Percentiles rank a stretch among this genome's conserved stretches.
These are phyloP conservation scores for Lucilia cuprina DNA, from an alignment of 1,140 invertebrate genomes.

Conservation along the genomic window DNA sequence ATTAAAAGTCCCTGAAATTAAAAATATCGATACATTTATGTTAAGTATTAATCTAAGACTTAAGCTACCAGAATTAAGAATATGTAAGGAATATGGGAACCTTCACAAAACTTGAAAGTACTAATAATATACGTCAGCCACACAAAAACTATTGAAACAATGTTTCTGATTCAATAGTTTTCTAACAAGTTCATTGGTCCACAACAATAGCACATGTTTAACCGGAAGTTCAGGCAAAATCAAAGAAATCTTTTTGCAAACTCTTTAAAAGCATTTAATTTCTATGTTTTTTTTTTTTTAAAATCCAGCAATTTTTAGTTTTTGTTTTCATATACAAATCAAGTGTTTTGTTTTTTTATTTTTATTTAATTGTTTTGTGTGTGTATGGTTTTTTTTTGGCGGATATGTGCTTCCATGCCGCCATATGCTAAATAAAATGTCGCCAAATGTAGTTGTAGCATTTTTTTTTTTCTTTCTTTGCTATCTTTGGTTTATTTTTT, in stretches of 20 bases:
- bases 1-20: too few species aligned
- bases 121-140: too few species aligned
- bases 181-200: too few species aligned
- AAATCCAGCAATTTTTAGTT: background rate
- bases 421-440: constrained; percentile 29
- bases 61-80: too few species aligned
- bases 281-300: background rate
- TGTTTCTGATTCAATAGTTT: too few species aligned
- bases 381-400: constrained; percentile 4
- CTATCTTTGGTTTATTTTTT: too few species aligned
- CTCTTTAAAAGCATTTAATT: background rate
- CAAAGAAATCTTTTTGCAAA: background rate
- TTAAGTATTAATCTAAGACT: too few species aligned
- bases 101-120: too few species aligned
- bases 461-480: too few species aligned
- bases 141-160: too few species aligned
- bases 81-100: too few species aligned
- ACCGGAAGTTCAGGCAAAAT: constrained; percentile 19
- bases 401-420: constrained; percentile 33
- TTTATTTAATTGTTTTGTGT: constrained; percentile 19
- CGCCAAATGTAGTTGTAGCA: constrained; percentile 26
- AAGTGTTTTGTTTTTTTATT: background rate
- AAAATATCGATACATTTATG: too few species aligned
- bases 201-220: background rate
- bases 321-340: background rate